Conservation (phyloP, 2,113 vertebrate species). For the Riparia riparia region DNA sequence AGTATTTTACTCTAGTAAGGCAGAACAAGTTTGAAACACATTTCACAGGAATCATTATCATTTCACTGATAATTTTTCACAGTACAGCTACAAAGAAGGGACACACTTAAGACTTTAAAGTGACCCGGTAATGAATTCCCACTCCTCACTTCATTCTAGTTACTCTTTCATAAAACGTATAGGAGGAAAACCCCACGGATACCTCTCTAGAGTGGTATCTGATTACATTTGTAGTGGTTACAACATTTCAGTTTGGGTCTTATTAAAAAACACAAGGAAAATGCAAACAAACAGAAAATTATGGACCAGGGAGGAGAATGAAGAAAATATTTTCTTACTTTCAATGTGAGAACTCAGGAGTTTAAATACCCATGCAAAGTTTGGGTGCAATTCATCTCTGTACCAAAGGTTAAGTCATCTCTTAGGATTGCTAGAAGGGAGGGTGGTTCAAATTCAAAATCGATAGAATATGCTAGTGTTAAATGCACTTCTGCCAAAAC, state of each 20-base stretch:
- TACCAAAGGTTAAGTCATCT: neutral
- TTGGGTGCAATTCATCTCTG: neutral
- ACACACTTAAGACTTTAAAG: neutral
- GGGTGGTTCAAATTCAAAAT: neutral
- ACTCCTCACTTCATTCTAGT: neutral
- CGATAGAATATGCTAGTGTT: neutral
- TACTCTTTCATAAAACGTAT: neutral
- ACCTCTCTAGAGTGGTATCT: neutral
- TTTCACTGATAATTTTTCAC: neutral
- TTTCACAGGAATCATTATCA: neutral
- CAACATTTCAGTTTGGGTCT: neutral
- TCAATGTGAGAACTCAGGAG: neutral
- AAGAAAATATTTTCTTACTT: neutral
- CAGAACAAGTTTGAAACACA: neutral
- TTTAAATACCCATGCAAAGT: neutral
- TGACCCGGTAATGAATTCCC: neutral
- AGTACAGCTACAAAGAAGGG: neutral
- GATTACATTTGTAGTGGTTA: neutral
- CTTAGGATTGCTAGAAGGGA: neutral
- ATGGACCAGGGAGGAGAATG: fast-evolving
- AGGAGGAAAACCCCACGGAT: neutral
- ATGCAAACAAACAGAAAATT: neutral
- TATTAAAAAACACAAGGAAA: neutral
- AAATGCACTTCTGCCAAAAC: neutral
- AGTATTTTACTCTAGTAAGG: neutral